Evolutionary conservation across 2,888 invertebrate genomes (phyloP).

Genomic region (Latheticus oryzae): DNA sequence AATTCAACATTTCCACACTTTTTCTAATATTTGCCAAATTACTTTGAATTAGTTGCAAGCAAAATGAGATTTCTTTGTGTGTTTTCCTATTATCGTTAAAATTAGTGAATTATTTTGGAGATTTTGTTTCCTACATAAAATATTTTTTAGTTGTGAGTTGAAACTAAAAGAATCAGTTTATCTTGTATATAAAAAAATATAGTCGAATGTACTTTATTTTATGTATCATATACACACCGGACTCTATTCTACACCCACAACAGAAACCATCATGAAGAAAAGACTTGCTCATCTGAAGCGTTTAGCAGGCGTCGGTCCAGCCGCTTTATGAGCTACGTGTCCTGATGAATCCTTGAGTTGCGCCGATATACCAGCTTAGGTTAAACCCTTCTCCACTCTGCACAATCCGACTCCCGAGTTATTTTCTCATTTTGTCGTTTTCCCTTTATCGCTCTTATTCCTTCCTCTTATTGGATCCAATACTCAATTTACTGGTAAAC

Average conservation of each 20-base stretch:
- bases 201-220: too few relatives aligned
- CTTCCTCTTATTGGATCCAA: conserved; percentile 40
- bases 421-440: conserved; percentile 53
- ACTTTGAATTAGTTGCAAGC: too few relatives aligned
- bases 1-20: too few relatives aligned
- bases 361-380: conserved; percentile 50
- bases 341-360: conserved; percentile 48
- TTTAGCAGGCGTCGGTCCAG: conserved; percentile 36
- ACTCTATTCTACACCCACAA: conserved; percentile 1
- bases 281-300: conserved; percentile 18
- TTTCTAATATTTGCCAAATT: too few relatives aligned
- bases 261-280: conserved; percentile 7
- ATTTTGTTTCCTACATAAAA: too few relatives aligned
- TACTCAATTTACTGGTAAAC: conserved; percentile 35
- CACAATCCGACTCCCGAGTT: conserved; percentile 52
- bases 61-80: too few relatives aligned
- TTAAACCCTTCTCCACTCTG: conserved; percentile 51
- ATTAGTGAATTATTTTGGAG: too few relatives aligned
- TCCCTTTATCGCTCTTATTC: conserved; percentile 51
- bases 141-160: too few relatives aligned
- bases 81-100: too few relatives aligned
- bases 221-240: not conserved
- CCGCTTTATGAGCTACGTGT: conserved; percentile 47
- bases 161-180: too few relatives aligned
- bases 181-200: too few relatives aligned